phyloP scores from a whole-genome alignment of 1,140 invertebrate species.

The Aphis craccivora region DNA sequence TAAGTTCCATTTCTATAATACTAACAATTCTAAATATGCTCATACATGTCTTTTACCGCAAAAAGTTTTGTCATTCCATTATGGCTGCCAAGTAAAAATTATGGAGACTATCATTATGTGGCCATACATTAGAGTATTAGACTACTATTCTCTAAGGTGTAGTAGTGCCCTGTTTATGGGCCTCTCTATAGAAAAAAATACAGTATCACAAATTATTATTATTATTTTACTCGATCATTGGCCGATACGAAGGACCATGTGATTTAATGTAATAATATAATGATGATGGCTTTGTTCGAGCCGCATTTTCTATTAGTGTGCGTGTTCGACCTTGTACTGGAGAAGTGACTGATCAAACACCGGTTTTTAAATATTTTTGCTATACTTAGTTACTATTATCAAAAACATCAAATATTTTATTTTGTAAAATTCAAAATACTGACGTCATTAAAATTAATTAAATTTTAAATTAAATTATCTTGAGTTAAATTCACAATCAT shows the following conservation, averaged over 20 bases:
- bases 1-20: not conserved
- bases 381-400: not conserved
- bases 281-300: constrained; percentile 14
- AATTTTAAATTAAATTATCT: not conserved
- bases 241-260: not conserved
- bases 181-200: not conserved
- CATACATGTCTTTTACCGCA: not conserved
- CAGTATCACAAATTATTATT: constrained; percentile 21
- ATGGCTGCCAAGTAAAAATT: not conserved
- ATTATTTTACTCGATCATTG: constrained; percentile 10
- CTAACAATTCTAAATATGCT: not conserved
- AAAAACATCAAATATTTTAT: not conserved
- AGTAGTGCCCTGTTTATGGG: not conserved
- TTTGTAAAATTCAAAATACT: not conserved
- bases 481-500: not conserved
- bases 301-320: not conserved
- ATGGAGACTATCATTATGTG: not conserved
- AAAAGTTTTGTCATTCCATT: not conserved
- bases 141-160: not conserved
- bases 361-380: constrained; percentile 31
- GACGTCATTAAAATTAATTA: not conserved
- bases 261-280: constrained; percentile 28
- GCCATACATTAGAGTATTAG: not conserved
- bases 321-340: constrained; percentile 19
- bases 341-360: constrained; percentile 21